These are phyloP conservation scores for Cynopterus sphinx DNA, from an alignment of 2,797 vertebrate species.

Conservation along the genomic window DNA sequence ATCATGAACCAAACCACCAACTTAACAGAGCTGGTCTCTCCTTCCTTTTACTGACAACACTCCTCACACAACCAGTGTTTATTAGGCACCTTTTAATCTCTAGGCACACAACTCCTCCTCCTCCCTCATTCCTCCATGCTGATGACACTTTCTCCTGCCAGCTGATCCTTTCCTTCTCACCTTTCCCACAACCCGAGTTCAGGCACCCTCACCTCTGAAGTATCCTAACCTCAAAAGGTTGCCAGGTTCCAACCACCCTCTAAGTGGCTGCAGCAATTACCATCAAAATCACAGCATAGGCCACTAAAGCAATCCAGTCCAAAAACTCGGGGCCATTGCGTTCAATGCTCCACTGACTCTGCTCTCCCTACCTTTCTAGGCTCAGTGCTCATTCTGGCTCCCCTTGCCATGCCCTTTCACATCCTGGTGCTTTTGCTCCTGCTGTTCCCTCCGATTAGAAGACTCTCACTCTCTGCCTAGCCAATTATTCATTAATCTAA, in stretches of 20 bases:
- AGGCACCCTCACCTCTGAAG: not conserved
- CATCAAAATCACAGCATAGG: not conserved
- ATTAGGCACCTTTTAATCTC: not conserved
- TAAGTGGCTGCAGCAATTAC: not conserved
- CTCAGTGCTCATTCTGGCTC: not conserved
- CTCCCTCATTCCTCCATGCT: not conserved
- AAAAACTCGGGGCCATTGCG: not conserved
- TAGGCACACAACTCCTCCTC: not conserved
- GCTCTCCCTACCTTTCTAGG: not conserved
- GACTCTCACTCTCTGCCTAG: not conserved
- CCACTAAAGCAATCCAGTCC: not conserved
- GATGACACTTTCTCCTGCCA: not conserved
- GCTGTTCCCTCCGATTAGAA: not conserved
- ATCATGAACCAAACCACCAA: not conserved
- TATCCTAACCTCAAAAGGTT: not conserved
- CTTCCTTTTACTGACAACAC: not conserved
- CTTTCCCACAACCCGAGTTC: not conserved
- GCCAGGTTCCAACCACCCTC: not conserved
- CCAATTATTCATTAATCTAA: not conserved
- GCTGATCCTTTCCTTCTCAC: not conserved
- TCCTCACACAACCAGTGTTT: not conserved
- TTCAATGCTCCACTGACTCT: not conserved
- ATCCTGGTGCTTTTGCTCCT: not conserved
- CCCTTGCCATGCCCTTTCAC: not conserved
- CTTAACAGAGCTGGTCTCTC: not conserved